Conservation (phyloP, 2,888 invertebrate species). For the Sthenelais limicola region DNA sequence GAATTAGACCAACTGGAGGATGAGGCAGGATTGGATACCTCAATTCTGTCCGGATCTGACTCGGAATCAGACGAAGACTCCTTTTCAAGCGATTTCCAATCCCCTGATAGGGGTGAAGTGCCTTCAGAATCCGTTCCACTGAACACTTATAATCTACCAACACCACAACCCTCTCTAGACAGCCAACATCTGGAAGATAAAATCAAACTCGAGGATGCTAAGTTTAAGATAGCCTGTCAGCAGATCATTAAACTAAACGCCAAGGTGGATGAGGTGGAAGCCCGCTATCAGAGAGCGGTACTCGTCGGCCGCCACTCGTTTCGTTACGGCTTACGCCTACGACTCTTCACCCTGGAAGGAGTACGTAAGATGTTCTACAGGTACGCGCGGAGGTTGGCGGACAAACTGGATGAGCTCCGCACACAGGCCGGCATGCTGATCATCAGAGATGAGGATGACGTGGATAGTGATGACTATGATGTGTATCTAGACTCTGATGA, state of each 20-base stretch:
- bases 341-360: slow-evolving; percentile 16
- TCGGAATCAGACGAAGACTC: no score
- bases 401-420: slow-evolving; percentile 17
- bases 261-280: slow-evolving; percentile 7
- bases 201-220: slow-evolving; percentile 20
- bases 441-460: slow-evolving; percentile 18
- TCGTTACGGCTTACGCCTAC: slow-evolving; percentile 6
- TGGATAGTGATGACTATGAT: neutral
- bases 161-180: no score
- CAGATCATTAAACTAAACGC: slow-evolving; percentile 5
- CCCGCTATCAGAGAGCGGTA: neutral
- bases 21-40: no score
- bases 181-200: neutral
- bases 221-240: slow-evolving; percentile 6
- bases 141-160: no score
- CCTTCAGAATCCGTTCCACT: no score
- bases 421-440: slow-evolving; percentile 28
- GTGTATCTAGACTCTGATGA: no score
- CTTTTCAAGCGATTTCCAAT: no score
- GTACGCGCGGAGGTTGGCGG: neutral
- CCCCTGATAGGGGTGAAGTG: no score
- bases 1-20: no score
- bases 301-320: neutral
- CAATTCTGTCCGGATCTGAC: no score
- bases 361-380: slow-evolving; percentile 34